These are phyloP conservation scores for Lysandra bellargus DNA, from an alignment of 2,888 invertebrate genomes.

Conservation along the genomic window DNA sequence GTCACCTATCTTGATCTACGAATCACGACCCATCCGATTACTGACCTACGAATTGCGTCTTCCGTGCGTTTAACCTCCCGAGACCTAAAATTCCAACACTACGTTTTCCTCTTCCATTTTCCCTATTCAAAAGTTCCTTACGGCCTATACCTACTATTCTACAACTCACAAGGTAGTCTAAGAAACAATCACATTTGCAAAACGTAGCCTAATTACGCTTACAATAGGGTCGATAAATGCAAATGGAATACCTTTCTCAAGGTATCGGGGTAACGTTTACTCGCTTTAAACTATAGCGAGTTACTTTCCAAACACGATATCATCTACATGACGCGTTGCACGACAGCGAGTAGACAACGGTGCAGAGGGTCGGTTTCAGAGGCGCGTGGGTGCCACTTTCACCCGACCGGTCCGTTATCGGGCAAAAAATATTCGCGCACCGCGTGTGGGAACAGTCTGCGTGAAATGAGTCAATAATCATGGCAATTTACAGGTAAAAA, in stretches of 20 bases:
- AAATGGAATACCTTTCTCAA: background rate
- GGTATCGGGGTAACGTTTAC: conserved; percentile 45
- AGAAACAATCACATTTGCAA: too few species aligned
- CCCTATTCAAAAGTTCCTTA: too few species aligned
- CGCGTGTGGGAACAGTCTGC: background rate
- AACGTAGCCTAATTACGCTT: too few species aligned
- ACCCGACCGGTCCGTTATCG: conserved; percentile 9
- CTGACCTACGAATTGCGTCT: too few species aligned
- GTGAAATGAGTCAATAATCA: background rate
- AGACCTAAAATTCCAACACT: too few species aligned
- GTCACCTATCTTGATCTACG: too few species aligned
- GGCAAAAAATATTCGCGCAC: background rate
- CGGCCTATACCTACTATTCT: too few species aligned
- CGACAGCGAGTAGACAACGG: conserved; percentile 53
- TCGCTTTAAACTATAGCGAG: conserved; percentile 59
- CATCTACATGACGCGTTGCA: conserved; percentile 72
- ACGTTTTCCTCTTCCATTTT: too few species aligned
- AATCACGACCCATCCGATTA: too few species aligned
- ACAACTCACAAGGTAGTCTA: too few species aligned
- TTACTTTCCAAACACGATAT: conserved; percentile 77
- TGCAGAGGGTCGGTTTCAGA: conserved; percentile 17
- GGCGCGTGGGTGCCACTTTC: conserved; percentile 13
- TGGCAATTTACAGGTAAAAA: background rate
- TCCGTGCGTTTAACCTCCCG: too few species aligned
- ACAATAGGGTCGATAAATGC: background rate